Evolutionary conservation across 2,797 vertebrate species (phyloP).

Genomic region (Morelia viridis): DNA sequence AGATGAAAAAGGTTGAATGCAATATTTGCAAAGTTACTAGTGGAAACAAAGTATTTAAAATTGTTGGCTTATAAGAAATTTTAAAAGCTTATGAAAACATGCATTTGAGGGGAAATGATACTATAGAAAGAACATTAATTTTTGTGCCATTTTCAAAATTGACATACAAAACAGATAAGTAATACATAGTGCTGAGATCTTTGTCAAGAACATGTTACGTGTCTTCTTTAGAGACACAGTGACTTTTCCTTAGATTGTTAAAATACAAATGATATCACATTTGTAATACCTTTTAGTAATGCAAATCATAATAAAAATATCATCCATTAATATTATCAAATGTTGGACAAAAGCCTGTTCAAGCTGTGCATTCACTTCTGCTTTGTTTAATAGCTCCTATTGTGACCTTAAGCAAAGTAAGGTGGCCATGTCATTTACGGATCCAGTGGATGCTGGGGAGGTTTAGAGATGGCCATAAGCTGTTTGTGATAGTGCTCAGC

Average conservation of each 20-base stretch:
- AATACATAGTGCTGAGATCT: background rate
- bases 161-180: background rate
- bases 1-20: background rate
- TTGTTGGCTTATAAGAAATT: constrained; percentile 1
- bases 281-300: too few relatives aligned
- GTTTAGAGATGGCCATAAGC: too few relatives aligned
- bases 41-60: background rate
- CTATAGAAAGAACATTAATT: background rate
- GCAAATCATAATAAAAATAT: background rate
- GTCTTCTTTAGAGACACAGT: background rate
- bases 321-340: background rate
- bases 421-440: too few relatives aligned
- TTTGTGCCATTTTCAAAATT: background rate
- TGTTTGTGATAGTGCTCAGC: too few relatives aligned
- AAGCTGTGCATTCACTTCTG: background rate
- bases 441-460: too few relatives aligned
- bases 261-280: background rate
- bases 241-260: background rate
- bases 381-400: too few relatives aligned
- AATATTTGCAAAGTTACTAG: background rate
- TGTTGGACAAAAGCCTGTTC: background rate
- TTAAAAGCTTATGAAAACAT: constrained; percentile 16
- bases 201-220: background rate
- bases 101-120: background rate
- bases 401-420: too few relatives aligned